A percentile compares a stretch with the other conserved stretches of the same genome.
Evolutionary conservation across 2,113 vertebrate species (phyloP).

Genomic region (Salvator merianae): DNA sequence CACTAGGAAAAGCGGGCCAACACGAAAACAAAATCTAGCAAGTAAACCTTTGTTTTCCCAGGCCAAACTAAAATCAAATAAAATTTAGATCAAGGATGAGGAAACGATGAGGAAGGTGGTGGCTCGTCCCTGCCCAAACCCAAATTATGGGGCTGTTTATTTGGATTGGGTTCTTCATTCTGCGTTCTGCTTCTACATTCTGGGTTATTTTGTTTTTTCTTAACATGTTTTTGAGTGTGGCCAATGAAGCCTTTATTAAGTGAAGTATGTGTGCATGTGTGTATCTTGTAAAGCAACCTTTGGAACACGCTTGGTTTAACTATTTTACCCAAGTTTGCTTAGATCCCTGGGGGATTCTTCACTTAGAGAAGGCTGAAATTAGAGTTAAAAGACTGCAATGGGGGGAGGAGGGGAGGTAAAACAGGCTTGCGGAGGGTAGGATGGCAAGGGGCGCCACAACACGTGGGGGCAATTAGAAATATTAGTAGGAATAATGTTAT

Average conservation of each 20-base stretch:
- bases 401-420: constrained; percentile 16
- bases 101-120: not conserved
- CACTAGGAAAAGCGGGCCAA: not conserved
- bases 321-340: constrained; percentile 62
- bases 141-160: not conserved
- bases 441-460: constrained; percentile 41
- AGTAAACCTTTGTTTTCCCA: too few species aligned
- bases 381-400: constrained; percentile 54
- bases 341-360: constrained; percentile 55
- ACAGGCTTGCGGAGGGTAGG: constrained; percentile 52
- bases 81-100: constrained; percentile 29
- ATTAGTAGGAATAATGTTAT: not conserved
- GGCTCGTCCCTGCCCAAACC: too few species aligned
- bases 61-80: not conserved
- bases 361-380: constrained; percentile 63
- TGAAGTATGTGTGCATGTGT: not conserved
- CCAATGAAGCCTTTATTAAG: constrained; percentile 41
- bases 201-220: not conserved
- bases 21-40: not conserved
- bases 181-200: too few species aligned
- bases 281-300: not conserved
- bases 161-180: not conserved
- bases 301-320: constrained; percentile 65
- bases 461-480: constrained; percentile 32
- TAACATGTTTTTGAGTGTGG: constrained; percentile 18